phyloP scores from a whole-genome alignment of 2,113 vertebrate species.

The Fulmarus glacialis region DNA sequence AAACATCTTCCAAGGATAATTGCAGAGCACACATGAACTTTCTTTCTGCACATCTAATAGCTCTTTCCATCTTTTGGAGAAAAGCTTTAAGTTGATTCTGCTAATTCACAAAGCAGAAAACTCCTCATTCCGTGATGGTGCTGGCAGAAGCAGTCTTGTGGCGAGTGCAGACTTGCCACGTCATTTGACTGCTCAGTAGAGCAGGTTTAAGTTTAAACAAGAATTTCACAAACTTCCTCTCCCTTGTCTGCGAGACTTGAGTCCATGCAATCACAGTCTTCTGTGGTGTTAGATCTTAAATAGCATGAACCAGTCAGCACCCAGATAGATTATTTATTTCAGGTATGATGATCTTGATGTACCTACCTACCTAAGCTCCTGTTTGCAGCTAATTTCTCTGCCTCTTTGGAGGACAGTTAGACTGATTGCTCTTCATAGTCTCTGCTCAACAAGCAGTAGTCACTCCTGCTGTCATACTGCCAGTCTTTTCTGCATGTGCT shows the following conservation, averaged over 20 bases:
- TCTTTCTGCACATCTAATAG: background rate
- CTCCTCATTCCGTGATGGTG: background rate
- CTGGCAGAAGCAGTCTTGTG: background rate
- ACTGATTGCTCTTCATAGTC: background rate
- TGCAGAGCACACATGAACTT: background rate
- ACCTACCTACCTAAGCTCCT: background rate
- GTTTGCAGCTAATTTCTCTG: background rate
- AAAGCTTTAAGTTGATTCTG: background rate
- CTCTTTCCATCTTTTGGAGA: background rate
- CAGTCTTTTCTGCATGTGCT: background rate
- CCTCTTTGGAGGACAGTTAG: background rate
- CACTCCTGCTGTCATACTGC: background rate
- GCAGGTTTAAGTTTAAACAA: slow-evolving; percentile 25
- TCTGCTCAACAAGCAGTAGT: background rate
- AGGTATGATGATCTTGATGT: background rate
- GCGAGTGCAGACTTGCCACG: background rate
- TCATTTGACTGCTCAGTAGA: background rate
- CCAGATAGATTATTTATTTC: background rate
- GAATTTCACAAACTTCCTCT: background rate
- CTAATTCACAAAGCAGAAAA: background rate
- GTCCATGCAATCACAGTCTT: background rate
- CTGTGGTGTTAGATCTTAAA: background rate
- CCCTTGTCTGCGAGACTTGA: background rate
- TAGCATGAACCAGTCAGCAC: background rate
- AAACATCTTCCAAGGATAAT: background rate